These are phyloP conservation scores for Buphagus erythrorhynchus DNA, from an alignment of 2,797 vertebrate species.

Conservation along the genomic window DNA sequence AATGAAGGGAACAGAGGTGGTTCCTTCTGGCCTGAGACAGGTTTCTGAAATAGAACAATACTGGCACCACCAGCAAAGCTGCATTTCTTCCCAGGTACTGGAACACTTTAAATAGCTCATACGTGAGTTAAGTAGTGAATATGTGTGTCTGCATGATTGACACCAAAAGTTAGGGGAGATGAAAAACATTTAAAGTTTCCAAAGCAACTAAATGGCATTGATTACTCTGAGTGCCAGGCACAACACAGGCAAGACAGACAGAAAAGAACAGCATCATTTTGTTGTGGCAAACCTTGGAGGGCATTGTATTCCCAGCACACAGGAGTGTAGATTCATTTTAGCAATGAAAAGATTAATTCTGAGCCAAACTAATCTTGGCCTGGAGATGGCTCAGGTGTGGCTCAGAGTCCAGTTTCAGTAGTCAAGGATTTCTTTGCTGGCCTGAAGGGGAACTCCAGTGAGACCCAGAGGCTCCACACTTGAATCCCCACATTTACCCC, in stretches of 20 bases:
- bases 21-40: background rate
- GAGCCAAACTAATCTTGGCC: background rate
- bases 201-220: background rate
- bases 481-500: background rate
- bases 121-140: background rate
- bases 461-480: background rate
- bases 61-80: background rate
- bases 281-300: background rate
- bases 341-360: background rate
- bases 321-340: background rate
- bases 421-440: background rate
- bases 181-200: background rate
- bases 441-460: background rate
- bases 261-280: fast-evolving
- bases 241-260: background rate
- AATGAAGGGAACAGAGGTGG: background rate
- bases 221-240: background rate
- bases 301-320: background rate
- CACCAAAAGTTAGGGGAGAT: background rate
- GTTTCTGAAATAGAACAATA: background rate
- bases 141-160: background rate
- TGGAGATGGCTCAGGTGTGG: background rate
- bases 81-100: background rate
- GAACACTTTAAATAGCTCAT: background rate
- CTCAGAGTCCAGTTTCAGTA: background rate